These are phyloP conservation scores for Antechinus stuartii DNA, from an alignment of 2,113 vertebrate genomes.

Conservation along the genomic window DNA sequence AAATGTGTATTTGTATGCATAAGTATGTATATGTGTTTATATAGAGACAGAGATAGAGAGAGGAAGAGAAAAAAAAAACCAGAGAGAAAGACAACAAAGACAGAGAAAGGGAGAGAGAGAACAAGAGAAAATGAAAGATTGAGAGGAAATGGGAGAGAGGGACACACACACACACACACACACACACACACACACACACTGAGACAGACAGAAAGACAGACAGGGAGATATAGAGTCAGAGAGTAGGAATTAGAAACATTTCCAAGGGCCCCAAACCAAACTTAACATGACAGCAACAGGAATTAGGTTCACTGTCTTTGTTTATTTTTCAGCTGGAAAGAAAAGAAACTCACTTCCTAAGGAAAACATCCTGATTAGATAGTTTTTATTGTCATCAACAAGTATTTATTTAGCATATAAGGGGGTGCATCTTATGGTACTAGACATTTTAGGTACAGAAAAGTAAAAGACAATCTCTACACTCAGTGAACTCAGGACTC, in stretches of 20 bases:
- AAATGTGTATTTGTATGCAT: background rate
- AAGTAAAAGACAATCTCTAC: background rate
- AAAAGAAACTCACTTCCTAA: background rate
- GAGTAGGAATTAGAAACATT: background rate
- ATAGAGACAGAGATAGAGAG: no score
- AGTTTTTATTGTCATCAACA: background rate
- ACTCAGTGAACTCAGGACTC: background rate
- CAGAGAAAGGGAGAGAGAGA: background rate
- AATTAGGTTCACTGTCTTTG: background rate
- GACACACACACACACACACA: background rate
- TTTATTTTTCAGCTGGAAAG: slow-evolving; percentile 22
- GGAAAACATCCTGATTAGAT: background rate
- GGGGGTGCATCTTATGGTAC: background rate
- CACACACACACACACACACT: background rate
- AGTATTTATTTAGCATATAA: background rate
- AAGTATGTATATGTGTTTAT: no score
- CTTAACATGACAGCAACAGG: background rate
- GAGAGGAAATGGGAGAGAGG: background rate
- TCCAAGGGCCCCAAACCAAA: background rate
- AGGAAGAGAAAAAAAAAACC: background rate
- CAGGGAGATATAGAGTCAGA: no score
- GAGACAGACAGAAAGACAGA: background rate
- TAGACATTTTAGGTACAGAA: background rate
- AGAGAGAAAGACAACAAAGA: background rate
- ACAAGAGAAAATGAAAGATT: background rate